A percentile compares a stretch with the other conserved stretches of the same genome.
Conservation (phyloP, 64 coral and sea anemone genomes). For the Pocillopora verrucosa region DNA sequence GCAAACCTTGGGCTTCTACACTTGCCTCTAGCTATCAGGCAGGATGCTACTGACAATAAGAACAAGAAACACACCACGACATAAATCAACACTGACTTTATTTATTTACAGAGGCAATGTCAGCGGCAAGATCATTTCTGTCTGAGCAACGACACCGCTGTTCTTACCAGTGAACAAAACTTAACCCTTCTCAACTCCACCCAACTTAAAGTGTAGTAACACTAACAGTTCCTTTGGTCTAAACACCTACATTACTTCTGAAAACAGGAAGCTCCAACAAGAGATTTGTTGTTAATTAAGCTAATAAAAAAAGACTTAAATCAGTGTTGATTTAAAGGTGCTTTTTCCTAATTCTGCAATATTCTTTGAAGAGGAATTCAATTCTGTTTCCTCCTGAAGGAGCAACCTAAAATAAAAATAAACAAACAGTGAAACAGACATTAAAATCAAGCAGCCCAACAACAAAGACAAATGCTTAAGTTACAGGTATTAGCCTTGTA, state of each 20-base stretch:
- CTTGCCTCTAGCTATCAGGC: too few relatives aligned
- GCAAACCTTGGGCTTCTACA: too few relatives aligned
- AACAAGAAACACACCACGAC: not conserved
- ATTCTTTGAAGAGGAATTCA: slow-evolving; percentile 59
- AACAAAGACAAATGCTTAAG: too few relatives aligned
- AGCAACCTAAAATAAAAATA: slow-evolving; percentile 82
- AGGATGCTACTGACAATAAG: not conserved
- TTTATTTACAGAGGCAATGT: slow-evolving; percentile 51
- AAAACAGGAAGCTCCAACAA: slow-evolving; percentile 33
- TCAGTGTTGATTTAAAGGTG: slow-evolving; percentile 53
- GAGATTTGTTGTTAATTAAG: not conserved
- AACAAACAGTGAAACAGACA: not conserved
- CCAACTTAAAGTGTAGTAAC: not conserved
- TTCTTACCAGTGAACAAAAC: slow-evolving; percentile 33
- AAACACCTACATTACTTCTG: slow-evolving; percentile 45
- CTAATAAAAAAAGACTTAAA: slow-evolving; percentile 32
- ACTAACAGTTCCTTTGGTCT: slow-evolving; percentile 24
- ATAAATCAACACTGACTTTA: slow-evolving; percentile 57
- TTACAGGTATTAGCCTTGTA: too few relatives aligned
- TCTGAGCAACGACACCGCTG: slow-evolving; percentile 39
- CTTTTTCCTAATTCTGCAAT: slow-evolving; percentile 19
- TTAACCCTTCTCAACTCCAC: not conserved
- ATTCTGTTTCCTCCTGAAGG: slow-evolving; percentile 99
- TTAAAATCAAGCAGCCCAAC: not conserved
- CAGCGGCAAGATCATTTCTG: slow-evolving; percentile 37